A percentile compares a stretch with the other conserved stretches of the same genome.
Evolutionary conservation across 2,888 invertebrate species (phyloP).

Genomic region (Apodemia hepburni): DNA sequence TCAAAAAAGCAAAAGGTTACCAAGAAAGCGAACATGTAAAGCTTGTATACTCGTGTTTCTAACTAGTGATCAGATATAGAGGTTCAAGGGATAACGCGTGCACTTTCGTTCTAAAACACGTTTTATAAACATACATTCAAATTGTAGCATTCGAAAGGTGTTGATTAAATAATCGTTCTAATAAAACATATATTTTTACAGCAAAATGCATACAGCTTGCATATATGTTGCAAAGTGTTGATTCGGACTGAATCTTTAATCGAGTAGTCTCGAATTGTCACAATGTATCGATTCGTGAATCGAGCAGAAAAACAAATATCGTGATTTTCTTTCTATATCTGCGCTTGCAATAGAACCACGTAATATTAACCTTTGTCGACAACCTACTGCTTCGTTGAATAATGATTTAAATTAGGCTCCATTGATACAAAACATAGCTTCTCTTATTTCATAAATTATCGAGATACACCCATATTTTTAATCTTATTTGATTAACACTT

Average conservation of each 20-base stretch:
- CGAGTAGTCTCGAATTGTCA: not conserved
- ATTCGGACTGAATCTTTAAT: not conserved
- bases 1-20: conserved; percentile 74
- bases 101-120: no score
- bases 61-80: conserved; percentile 1
- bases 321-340: not conserved
- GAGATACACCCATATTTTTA: conserved; percentile 20
- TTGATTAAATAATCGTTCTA: no score
- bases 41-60: not conserved
- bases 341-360: not conserved
- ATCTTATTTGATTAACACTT: not conserved
- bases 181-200: no score
- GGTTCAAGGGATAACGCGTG: not conserved
- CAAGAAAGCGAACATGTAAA: conserved; percentile 23
- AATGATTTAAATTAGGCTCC: conserved; percentile 52
- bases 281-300: not conserved
- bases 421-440: conserved; percentile 71
- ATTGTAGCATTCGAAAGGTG: no score
- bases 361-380: conserved; percentile 23
- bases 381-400: conserved; percentile 74
- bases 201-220: no score
- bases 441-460: conserved; percentile 30
- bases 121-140: no score
- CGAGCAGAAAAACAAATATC: not conserved
- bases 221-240: no score